phyloP scores from a whole-genome alignment of 92 coral and sea anemone genomes.

The Palythoa grandiflora region DNA sequence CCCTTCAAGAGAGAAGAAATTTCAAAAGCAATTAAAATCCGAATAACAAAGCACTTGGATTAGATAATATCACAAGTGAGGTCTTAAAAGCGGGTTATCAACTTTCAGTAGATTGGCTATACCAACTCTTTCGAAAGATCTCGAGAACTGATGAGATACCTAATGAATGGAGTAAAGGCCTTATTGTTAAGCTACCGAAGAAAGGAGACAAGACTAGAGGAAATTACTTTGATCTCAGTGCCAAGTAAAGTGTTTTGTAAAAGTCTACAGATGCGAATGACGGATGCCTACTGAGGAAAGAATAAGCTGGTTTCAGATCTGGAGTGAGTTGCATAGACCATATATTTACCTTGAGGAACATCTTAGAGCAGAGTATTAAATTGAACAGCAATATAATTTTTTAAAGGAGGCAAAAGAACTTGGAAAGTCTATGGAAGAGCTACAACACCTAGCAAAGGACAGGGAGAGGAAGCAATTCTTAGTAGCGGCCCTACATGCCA shows the following conservation, averaged over 20 bases:
- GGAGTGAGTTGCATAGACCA: too few species aligned
- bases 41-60: slow-evolving; percentile 1
- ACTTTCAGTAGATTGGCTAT: slow-evolving; percentile 2
- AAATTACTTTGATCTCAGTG: background rate
- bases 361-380: too few species aligned
- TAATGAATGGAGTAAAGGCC: slow-evolving; percentile 21
- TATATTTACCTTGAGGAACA: too few species aligned
- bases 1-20: too few species aligned
- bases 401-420: too few species aligned
- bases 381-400: too few species aligned
- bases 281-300: background rate
- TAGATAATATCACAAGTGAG: background rate
- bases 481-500: too few species aligned
- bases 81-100: slow-evolving; percentile 20
- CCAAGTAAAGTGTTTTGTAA: background rate
- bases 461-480: too few species aligned
- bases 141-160: slow-evolving; percentile 20
- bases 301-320: background rate
- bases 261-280: background rate
- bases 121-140: slow-evolving; percentile 13
- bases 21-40: background rate
- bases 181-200: slow-evolving; percentile 10
- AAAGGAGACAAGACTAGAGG: background rate
- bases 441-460: too few species aligned
- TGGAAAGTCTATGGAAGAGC: too few species aligned